Base-by-base conservation (phyloP, 1,140 invertebrate species). In the Scaptomyza pallida region DNA sequence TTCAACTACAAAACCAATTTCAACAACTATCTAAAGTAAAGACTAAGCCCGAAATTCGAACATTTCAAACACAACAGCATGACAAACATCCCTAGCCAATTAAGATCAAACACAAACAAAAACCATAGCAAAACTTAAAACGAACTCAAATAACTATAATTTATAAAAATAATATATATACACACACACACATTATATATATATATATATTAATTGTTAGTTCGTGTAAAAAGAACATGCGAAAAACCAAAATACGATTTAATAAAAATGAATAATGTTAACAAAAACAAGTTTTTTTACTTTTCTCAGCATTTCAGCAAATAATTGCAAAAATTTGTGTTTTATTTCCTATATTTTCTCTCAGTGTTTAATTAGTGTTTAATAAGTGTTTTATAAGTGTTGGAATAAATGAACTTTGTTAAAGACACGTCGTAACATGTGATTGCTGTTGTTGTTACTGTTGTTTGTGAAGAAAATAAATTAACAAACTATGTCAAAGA, bases 231-330 rank as follows among this genome's bases (percentile, higher is more conserved):
- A 51, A 56, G 61, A 71, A 65, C 70, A 85, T 77, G 73, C 82
- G 19, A 81, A 80, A 63, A 37, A 13, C 41, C 64, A 69, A 73
- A 64, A 80, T 76, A 80, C 56, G 65, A 73, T 76, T 86, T 63
- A 85, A 85, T 86, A 85, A 85, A n/a, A 82, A 64, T 74, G 64
- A 76, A 65, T 48, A 75, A 88, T 81, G 82, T 86, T 86, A 82
- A 76, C 55, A 75, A 64, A 54, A 40, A 41, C 33, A 12, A 35
- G 12, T 35, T 3, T 8, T n/a, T 23, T 23, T n/a, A n/a, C 2
- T 17, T 41, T 55, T 54, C 8, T 51, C 23, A 6, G 21, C 23
- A 5, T 21, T 21, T 21, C 2, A 21, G 2, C 19, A 21, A 2
- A 2, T 21, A 21, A 21, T 21, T 21, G 2, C 19, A n/a, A n/a